Base-by-base conservation (phyloP, 2,113 vertebrate species). In the Verasper variegatus region DNA sequence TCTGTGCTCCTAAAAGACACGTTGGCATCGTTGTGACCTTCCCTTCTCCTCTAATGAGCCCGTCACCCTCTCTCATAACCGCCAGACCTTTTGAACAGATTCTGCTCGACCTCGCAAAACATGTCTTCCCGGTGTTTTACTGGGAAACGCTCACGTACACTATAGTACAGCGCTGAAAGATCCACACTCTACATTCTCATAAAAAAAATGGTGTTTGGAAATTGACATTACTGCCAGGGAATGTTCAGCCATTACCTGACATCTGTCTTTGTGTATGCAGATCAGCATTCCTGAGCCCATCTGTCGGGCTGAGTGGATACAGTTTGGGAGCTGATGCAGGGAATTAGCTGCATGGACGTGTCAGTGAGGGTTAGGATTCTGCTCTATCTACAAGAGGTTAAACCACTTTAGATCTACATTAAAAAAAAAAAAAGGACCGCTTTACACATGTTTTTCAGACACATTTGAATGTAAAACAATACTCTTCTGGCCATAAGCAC, bases 191-290 rank as follows among this genome's bases (percentile, higher is more conserved):
- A 57, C 56, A 37, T 59, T 63, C 49, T 54, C 12, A 71, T 57
- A 55, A 76, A 82, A 76, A 57, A 42, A 79, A 5, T 51, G 37
- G 52, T 82, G 55, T 72, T 64, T 70, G 51, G 80, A 76, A 75
- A 84, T 64, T 11, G 59, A 56, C 71, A 65, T 65, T 52, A 31
- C 49, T 74, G 76, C 70, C 74, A 71, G 68, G 65, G 75, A 86
- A 86, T 54, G 68, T 69, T 63, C 67, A 79, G 42, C 52, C 67
- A 10, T 78, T 71, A 84, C 70, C 77, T 83, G 80, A 80, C 81
- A 81, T 83, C 74, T 86, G 86, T 81, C 78, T 79, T 62, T 63
- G 56, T 64, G 60, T 24, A 65, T 61, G 23, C 55, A 49, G 63
- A 45, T 80, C 68, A 60, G 78, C 61, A 87, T 89, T 86, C 82